These are phyloP conservation scores for Meiosimyza decipiens DNA, from an alignment of 2,888 invertebrate species.

Conservation along the genomic window DNA sequence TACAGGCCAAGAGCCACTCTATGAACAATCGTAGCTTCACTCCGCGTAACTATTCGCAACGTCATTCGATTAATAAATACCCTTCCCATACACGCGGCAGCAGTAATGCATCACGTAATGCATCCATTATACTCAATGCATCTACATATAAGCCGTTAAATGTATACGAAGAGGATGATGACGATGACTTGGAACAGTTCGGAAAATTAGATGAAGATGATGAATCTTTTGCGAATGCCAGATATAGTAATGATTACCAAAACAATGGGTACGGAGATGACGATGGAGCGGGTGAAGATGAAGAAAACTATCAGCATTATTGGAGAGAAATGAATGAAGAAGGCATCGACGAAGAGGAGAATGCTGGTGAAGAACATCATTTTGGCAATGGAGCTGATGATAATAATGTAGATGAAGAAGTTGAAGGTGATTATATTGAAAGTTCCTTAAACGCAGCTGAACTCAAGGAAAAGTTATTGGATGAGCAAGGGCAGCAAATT, in stretches of 20 bases:
- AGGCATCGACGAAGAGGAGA: conserved; percentile 49
- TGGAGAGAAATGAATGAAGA: conserved; percentile 56
- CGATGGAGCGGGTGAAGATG: conserved; percentile 38
- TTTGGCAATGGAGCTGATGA: not conserved
- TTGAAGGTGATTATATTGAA: conserved; percentile 34
- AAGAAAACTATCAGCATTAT: conserved; percentile 47
- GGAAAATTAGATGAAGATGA: conserved; percentile 54
- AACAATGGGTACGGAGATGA: conserved; percentile 25
- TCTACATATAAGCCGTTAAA: conserved; percentile 55
- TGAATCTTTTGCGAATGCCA: conserved; percentile 40
- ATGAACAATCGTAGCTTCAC: conserved; percentile 47
- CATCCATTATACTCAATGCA: conserved; percentile 52
- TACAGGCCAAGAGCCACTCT: conserved; percentile 45
- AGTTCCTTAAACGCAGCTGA: conserved; percentile 34
- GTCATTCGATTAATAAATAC: conserved; percentile 46
- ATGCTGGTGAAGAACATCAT: conserved; percentile 16
- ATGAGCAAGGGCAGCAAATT: conserved; percentile 13
- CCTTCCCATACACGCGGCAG: conserved; percentile 29
- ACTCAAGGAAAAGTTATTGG: conserved; percentile 15
- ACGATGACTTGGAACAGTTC: conserved; percentile 53
- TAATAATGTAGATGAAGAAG: conserved; percentile 9
- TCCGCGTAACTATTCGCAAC: conserved; percentile 38
- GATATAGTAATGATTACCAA: conserved; percentile 10
- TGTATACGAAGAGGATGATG: conserved; percentile 57
- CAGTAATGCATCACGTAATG: conserved; percentile 48